Percentiles rank a stretch among this genome's conserved stretches.
These are phyloP conservation scores for Dilophus febrilis DNA, from an alignment of 2,888 invertebrate species.

Conservation along the genomic window DNA sequence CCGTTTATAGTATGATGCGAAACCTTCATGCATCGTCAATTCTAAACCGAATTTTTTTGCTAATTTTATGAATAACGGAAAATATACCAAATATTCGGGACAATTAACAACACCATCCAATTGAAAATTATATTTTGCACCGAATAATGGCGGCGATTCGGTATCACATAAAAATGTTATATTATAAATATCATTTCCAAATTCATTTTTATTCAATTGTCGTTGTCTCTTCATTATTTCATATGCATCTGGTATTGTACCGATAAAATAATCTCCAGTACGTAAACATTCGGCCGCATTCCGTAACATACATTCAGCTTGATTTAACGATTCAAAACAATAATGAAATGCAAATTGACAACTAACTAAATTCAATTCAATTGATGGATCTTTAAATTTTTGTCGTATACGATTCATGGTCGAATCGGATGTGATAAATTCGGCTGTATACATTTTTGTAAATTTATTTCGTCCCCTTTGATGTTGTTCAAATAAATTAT, in stretches of 20 bases:
- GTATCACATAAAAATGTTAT: slow-evolving; percentile 54
- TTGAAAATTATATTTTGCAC: slow-evolving; percentile 89
- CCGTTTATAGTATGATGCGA: slow-evolving; percentile 33
- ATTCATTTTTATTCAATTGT: slow-evolving; percentile 37
- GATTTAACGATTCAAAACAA: slow-evolving; percentile 72
- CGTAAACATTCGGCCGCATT: slow-evolving; percentile 83
- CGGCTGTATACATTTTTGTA: slow-evolving; percentile 52
- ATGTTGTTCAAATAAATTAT: slow-evolving; percentile 38
- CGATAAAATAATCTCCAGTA: slow-evolving; percentile 89
- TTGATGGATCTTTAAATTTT: slow-evolving; percentile 58
- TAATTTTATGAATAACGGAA: slow-evolving; percentile 62
- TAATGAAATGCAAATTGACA: slow-evolving; percentile 99
- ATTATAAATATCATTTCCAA: slow-evolving; percentile 65
- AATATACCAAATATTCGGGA: slow-evolving; percentile 94
- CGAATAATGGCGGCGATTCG: slow-evolving; percentile 67
- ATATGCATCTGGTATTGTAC: slow-evolving; percentile 87
- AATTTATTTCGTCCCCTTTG: slow-evolving; percentile 15
- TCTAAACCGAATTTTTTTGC: slow-evolving; percentile 55
- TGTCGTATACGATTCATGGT: slow-evolving; percentile 65
- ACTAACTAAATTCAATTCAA: slow-evolving; percentile 75
- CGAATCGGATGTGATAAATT: slow-evolving; percentile 85
- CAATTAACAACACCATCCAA: slow-evolving; percentile 95
- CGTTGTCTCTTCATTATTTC: slow-evolving; percentile 67
- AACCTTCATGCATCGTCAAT: slow-evolving; percentile 48
- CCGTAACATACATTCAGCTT: slow-evolving; percentile 80